Base-by-base conservation (phyloP, 1,140 invertebrate genomes). In the Belonocnema kinseyi region DNA sequence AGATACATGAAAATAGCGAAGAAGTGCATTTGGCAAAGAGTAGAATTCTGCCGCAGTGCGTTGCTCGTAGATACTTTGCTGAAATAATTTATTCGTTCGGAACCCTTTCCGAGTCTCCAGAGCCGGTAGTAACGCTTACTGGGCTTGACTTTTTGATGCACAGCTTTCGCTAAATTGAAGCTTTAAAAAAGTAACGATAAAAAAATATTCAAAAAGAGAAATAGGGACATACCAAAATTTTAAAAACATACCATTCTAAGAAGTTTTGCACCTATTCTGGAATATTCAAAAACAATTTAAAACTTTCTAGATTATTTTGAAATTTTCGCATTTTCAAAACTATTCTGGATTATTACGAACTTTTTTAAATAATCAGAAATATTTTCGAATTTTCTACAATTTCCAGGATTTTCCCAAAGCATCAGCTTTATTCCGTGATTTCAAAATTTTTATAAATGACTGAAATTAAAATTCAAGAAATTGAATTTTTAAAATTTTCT, bases 41-140 rank as follows among this genome's bases (percentile, higher is more conserved):
- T 78, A 72, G 76, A 76, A 83, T 73, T 82, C 76, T 85, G 85
- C 85, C 86, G 88, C 88, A 88, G 81, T 89, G 88, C 88, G 86
- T 88, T 76, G 26, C 71, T 73, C 80, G 33, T 52, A 81, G 76
- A 86, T 83, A 83, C 74, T 82, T 82, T 75, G 72, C 46, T 74
- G 77, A 83, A 83, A 85, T 88, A 87, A 89, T 88, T 89, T 86
- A 89, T 86, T 83, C 81, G 66, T 19, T 46, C 71, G 77, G 72
- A 80, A 21, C 58, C 58, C 33, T 61, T 61, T 2, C 33, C 54
- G 74, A 56, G 33, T 76, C 72, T 50, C 52, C 73, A 61, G 58
- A 33, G 58, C 13, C 21, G 58, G 58, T 61, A 61, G 12, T 61
- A 61, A 61, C 58, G 58, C 58, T 61, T 61, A 58, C 61, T 40